Percentiles rank a stretch among this genome's conserved stretches.
Conservation (phyloP, 2,797 vertebrate genomes). For the Sciurus vulgaris region DNA sequence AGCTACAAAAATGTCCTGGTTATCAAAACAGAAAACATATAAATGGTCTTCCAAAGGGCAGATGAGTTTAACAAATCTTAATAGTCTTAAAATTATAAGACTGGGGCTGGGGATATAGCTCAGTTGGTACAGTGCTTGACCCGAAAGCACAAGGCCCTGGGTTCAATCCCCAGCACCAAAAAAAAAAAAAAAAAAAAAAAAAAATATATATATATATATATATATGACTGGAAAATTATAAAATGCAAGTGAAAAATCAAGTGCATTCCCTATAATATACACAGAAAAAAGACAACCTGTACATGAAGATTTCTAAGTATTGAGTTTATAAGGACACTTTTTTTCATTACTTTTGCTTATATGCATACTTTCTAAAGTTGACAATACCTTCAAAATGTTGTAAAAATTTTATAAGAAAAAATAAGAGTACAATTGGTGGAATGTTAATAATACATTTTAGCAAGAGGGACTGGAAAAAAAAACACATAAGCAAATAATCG, state of each 20-base stretch:
- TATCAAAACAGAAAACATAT: background rate
- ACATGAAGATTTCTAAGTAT: background rate
- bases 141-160: too few species aligned
- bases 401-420: slow-evolving; percentile 52
- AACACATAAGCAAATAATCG: slow-evolving; percentile 52
- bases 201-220: too few species aligned
- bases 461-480: slow-evolving; percentile 8
- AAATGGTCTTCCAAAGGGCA: background rate
- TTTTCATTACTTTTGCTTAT: background rate
- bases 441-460: slow-evolving; percentile 51
- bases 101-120: background rate
- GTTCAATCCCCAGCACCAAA: too few species aligned
- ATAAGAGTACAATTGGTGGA: slow-evolving; percentile 13
- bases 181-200: too few species aligned
- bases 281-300: background rate
- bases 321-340: background rate
- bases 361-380: slow-evolving; percentile 11
- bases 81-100: slow-evolving; percentile 32
- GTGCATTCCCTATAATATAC: background rate
- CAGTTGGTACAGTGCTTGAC: too few species aligned
- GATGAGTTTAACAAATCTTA: slow-evolving; percentile 22
- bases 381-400: background rate
- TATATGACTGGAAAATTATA: slow-evolving; percentile 4
- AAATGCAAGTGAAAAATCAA: slow-evolving; percentile 32
- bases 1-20: background rate